Conservation (phyloP, 2,888 invertebrate genomes). For the Oxystoma pomonae region DNA sequence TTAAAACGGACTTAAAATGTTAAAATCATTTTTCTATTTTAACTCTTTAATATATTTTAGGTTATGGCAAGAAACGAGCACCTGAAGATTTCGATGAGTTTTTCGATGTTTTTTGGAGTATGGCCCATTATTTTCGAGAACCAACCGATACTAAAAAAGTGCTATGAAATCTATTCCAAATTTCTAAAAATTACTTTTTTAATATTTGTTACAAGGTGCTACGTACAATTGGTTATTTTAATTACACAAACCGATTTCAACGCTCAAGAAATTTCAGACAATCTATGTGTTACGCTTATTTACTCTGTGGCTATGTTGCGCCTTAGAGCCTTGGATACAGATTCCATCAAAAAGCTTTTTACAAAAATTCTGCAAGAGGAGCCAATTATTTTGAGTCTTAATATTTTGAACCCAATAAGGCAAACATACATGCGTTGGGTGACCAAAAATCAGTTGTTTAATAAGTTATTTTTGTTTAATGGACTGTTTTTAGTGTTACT, state of each 20-base stretch:
- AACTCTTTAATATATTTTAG: too few species aligned
- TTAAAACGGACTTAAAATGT: too few species aligned
- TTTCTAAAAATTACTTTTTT: slow-evolving; percentile 18
- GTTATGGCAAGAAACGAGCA: too few species aligned
- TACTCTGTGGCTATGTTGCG: slow-evolving; percentile 20
- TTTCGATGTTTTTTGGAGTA: slow-evolving; percentile 15
- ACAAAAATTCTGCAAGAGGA: slow-evolving; percentile 17
- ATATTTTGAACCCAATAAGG: slow-evolving; percentile 16
- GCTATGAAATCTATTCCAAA: slow-evolving; percentile 10
- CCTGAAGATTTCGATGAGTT: too few species aligned
- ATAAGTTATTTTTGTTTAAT: slow-evolving; percentile 19
- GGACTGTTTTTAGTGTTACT: slow-evolving; percentile 22
- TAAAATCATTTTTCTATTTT: too few species aligned
- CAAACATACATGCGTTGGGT: slow-evolving; percentile 18
- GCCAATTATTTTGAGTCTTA: slow-evolving; percentile 12
- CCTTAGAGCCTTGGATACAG: slow-evolving; percentile 15
- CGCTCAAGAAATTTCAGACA: slow-evolving; percentile 21
- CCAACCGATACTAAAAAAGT: slow-evolving; percentile 5
- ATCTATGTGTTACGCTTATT: slow-evolving; percentile 24
- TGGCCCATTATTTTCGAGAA: slow-evolving; percentile 19
- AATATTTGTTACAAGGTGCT: slow-evolving; percentile 18
- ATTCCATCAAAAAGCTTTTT: slow-evolving; percentile 18
- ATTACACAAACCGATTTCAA: slow-evolving; percentile 17
- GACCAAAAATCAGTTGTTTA: slow-evolving; percentile 13
- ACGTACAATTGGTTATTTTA: slow-evolving; percentile 18